These are phyloP conservation scores for Microcebus lehilahytsara DNA, from an alignment of 2,113 vertebrate species.

Conservation along the genomic window DNA sequence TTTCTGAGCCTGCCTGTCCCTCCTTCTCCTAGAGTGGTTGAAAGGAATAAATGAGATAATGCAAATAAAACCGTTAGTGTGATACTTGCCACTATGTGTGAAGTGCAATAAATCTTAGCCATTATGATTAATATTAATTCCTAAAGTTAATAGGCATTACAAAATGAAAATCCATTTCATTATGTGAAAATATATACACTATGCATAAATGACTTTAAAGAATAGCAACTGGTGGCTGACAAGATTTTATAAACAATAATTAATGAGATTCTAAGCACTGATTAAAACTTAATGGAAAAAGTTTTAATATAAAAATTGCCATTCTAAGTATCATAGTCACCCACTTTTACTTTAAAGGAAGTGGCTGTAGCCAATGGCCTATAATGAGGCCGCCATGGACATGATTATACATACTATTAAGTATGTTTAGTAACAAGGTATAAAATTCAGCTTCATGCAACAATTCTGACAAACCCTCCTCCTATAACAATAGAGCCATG, in stretches of 20 bases:
- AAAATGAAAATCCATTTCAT: constrained; percentile 74
- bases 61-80: background rate
- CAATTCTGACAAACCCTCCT: background rate
- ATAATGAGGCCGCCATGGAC: background rate
- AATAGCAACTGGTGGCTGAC: constrained; percentile 42
- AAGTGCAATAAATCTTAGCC: background rate
- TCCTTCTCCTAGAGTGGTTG: background rate
- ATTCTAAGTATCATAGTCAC: background rate
- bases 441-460: background rate
- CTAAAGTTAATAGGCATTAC: constrained; percentile 73
- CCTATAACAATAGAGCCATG: background rate
- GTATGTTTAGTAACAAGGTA: background rate
- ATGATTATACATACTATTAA: background rate
- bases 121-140: constrained; percentile 49
- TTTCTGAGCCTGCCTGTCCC: background rate
- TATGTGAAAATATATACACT: constrained; percentile 66
- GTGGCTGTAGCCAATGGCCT: background rate
- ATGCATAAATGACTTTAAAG: constrained; percentile 65
- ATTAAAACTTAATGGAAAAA: constrained; percentile 53
- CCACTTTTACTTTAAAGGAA: background rate
- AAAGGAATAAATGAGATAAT: constrained; percentile 16
- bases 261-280: constrained; percentile 66
- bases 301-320: constrained; percentile 33
- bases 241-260: constrained; percentile 69
- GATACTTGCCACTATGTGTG: background rate